A percentile compares a stretch with the other conserved stretches of the same genome.
These are phyloP conservation scores for Lytechinus pictus DNA, from an alignment of 35 echinoderm and acorn worm species.

Conservation along the genomic window DNA sequence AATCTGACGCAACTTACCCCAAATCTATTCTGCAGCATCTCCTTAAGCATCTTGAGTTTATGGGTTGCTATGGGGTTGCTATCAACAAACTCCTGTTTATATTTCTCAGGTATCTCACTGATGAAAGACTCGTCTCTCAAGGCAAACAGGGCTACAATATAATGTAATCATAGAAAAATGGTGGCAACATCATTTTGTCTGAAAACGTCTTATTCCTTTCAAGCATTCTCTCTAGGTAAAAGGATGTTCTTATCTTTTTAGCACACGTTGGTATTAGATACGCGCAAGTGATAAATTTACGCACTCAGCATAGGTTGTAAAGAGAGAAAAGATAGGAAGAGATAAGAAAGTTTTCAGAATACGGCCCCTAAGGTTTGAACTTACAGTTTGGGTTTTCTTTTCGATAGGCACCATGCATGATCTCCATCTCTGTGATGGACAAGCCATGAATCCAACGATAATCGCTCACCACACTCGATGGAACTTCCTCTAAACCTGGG, in stretches of 20 bases:
- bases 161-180: background rate
- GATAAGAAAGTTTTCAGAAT: background rate
- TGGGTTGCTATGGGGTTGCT: conserved; percentile 87
- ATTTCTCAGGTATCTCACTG: conserved; percentile 64
- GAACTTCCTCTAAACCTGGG: conserved; percentile 79
- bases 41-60: conserved; percentile 95
- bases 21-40: conserved; percentile 87
- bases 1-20: conserved; percentile 57
- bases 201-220: too few relatives aligned
- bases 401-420: conserved; percentile 96
- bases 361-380: background rate
- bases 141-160: conserved; percentile 76
- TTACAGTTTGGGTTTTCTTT: conserved; percentile 97
- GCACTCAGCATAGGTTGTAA: too few relatives aligned
- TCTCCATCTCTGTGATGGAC: conserved; percentile 94
- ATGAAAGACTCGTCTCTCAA: conserved; percentile 79
- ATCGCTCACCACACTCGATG: conserved; percentile 60
- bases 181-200: too few relatives aligned
- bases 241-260: too few relatives aligned
- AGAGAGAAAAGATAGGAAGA: too few relatives aligned
- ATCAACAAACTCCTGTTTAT: conserved; percentile 84
- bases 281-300: too few relatives aligned
- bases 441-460: conserved; percentile 90
- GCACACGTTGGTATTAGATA: too few relatives aligned
- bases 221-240: too few relatives aligned